Base-by-base conservation (phyloP, 2,113 vertebrate species). In the Ursus arctos region DNA sequence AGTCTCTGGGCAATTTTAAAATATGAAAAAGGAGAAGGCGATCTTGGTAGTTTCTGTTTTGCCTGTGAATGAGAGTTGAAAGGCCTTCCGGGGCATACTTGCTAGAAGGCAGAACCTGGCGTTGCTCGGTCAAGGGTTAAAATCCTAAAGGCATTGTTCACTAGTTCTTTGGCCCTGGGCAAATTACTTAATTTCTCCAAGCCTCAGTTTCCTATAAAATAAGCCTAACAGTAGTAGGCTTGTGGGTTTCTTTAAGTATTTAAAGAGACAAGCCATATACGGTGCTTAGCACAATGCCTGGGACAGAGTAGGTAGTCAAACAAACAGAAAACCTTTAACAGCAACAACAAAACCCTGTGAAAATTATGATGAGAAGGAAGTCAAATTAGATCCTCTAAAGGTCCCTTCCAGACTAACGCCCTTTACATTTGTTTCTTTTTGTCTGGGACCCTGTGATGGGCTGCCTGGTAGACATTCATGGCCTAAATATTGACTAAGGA, bases 151-250 rank as follows among this genome's bases (percentile, higher is more conserved):
- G 7, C 8, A 26, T 86, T 49, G 18, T 77, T 88, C 67, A 28
- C 63, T 31, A 65, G 43, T 51, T 94, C 69, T 94, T 79, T 85
- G 72, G 61, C 7, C 7, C 15, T 40, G 1, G 15, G 1, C 24
- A 55, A 90, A 0, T 74, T 51, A 16, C 24, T 65, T 51, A 24
- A 82, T 67, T 53, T 36, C 33, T 86, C 26, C 76, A 80, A 43
- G 9, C 74, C 26, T 91, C 55, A 63, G 3, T 87, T 96, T 96
- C 28, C 71, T 93, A 11, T 72, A 57, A 92, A 92, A 63, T 67
- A 43, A 88, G 9, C 53, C 3, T 36, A 84, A 59, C 55, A 72
- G 9, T 18, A 80, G 47, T 76, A 51, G 26, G 13, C 18, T 6
- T 40, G 4, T 67, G 36, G 69, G 14, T 49, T 18, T 2, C 2